Percentiles rank a stretch among this genome's conserved stretches.
Conservation (phyloP, 2,113 vertebrate species). For the Mandrillus leucophaeus region DNA sequence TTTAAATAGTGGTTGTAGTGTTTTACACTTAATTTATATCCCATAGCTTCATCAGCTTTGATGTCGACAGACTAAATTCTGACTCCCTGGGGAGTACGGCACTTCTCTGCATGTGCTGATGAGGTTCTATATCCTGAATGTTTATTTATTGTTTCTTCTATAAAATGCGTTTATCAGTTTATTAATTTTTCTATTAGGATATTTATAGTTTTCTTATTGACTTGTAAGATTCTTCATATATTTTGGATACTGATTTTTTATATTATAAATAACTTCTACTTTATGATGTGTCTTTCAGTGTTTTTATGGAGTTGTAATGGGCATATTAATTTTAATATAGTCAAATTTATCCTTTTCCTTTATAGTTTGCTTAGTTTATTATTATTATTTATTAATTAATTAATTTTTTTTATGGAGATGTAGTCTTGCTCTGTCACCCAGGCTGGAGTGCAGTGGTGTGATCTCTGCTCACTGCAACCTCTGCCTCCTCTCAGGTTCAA, state of each 20-base stretch:
- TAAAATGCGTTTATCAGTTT: not conserved
- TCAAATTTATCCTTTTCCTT: not conserved
- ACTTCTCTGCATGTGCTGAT: not conserved
- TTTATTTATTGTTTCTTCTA: not conserved
- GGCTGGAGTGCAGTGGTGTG: too few species aligned
- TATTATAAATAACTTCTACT: not conserved
- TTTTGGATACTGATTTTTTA: not conserved
- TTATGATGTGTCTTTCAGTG: not conserved
- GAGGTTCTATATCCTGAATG: not conserved
- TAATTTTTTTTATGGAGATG: too few species aligned
- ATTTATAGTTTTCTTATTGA: not conserved
- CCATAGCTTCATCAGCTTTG: not conserved
- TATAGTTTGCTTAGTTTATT: not conserved
- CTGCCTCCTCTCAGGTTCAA: too few species aligned
- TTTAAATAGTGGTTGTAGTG: not conserved
- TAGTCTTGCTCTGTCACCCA: too few species aligned
- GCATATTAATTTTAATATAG: not conserved
- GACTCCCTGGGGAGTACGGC: not conserved
- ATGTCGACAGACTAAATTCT: not conserved
- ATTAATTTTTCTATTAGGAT: not conserved
- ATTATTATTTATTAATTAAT: too few species aligned
- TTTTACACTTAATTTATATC: not conserved
- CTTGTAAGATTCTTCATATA: not conserved
- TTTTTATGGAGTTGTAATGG: not conserved
- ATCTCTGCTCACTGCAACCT: too few species aligned